Conservation (phyloP, 2,113 vertebrate genomes). For the Proteles cristata region DNA sequence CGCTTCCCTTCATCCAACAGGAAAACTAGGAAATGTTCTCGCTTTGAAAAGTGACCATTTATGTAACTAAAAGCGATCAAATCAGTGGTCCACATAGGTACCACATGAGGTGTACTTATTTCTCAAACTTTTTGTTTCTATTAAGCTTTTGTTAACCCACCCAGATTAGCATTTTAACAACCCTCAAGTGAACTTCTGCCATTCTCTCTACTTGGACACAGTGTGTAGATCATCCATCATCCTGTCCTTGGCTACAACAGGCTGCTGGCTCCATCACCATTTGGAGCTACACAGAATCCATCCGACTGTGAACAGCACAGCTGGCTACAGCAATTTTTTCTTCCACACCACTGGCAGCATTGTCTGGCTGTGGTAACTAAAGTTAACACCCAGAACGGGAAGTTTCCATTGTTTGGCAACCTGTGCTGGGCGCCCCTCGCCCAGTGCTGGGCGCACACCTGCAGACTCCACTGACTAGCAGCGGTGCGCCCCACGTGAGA, state of each 20-base stretch:
- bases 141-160: constrained; percentile 87
- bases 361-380: constrained; percentile 91
- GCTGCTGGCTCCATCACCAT: constrained; percentile 87
- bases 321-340: constrained; percentile 90
- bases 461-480: constrained; percentile 56
- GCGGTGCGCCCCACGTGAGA: accelerated
- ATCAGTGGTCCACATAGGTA: constrained; percentile 68
- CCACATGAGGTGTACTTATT: constrained; percentile 76
- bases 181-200: constrained; percentile 90
- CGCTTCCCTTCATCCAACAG: constrained; percentile 57
- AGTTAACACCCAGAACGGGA: constrained; percentile 89
- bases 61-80: constrained; percentile 66
- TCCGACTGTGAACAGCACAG: constrained; percentile 91
- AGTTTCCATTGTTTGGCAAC: constrained; percentile 85
- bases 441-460: constrained; percentile 84
- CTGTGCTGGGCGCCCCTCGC: constrained; percentile 74
- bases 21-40: constrained; percentile 67
- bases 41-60: constrained; percentile 73
- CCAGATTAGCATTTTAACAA: constrained; percentile 93
- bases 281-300: constrained; percentile 87
- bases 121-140: constrained; percentile 82
- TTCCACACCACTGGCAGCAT: constrained; percentile 88
- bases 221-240: constrained; percentile 90
- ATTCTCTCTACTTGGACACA: constrained; percentile 86
- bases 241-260: constrained; percentile 91